Evolutionary conservation across 2,888 invertebrate species (phyloP), one percentile per base, ranked within the genome.

Genomic region (Scotopteryx bipunctaria): DNA sequence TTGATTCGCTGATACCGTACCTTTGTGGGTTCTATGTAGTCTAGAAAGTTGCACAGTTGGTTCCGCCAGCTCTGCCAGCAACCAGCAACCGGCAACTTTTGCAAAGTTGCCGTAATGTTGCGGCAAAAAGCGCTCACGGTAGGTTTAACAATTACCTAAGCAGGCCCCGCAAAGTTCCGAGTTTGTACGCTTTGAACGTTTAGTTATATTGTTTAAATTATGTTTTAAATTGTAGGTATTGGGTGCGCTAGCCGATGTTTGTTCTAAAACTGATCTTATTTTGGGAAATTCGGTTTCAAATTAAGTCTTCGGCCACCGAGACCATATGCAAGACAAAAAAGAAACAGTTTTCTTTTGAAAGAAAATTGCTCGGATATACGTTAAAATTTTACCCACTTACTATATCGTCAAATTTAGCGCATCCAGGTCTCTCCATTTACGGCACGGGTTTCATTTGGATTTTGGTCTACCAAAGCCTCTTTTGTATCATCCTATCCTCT

Each of bases 91-190:
- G 46, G 38, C 58, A 87, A 87, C 87, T 86, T 84, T 81, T 67
- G 60, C 76, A 69, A 72, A 84, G 86, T 85, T 82, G 79, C 78
- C 73, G 86, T 88, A 86, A 86, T 83, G 85, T 79, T 83, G 85
- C 71, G 84, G 87, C 83, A 86, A 86, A 88, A 88, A 87, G 83
- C 86, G 84, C 77, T 79, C 80, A 83, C 82, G 87, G 76, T 84
- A 83, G 81, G 85, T 85, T 88, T 84, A 87, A 88, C 88, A 87
- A 88, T 88, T 87, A 87, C 83, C 85, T 87, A 88, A 88, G 89
- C 88, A 88, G 78, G 60, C 69, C 17, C 62, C 67, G 69, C 66
- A 77, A 81, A 83, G 76, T 85, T 84, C 64, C 19, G 53, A 71
- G 78, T 78, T 76, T 62, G 70, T 67, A 71, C 72, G 77, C 71